phyloP scores from a whole-genome alignment of 2,797 vertebrate genomes.

The Labroides dimidiatus region DNA sequence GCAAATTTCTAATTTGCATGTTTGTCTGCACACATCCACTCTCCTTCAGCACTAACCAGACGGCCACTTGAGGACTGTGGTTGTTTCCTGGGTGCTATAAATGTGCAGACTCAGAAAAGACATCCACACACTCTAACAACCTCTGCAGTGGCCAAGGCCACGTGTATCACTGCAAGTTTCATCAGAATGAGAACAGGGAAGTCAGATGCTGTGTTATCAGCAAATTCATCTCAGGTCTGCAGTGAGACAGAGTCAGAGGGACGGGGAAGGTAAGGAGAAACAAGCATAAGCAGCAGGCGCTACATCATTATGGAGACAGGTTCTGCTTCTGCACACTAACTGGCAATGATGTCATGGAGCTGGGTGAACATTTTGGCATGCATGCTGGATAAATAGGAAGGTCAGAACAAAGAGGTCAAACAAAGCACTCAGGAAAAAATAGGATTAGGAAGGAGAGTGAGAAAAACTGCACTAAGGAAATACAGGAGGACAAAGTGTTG shows the following conservation, averaged over 20 bases:
- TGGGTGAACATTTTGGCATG: conserved; percentile 31
- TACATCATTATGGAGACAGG: conserved; percentile 61
- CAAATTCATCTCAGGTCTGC: conserved; percentile 65
- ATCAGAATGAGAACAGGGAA: conserved; percentile 49
- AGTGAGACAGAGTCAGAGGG: conserved; percentile 27
- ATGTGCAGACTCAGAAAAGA: conserved; percentile 64
- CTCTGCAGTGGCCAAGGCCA: conserved; percentile 68
- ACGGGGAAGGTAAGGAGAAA: conserved; percentile 32
- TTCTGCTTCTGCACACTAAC: conserved; percentile 69
- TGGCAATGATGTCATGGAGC: conserved; percentile 49
- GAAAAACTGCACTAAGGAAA: neutral
- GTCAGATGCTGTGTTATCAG: conserved; percentile 62
- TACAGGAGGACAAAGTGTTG: neutral
- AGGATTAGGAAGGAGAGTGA: conserved; percentile 2
- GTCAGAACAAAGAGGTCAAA: conserved; percentile 50
- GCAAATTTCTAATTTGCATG: neutral
- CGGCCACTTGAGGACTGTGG: conserved; percentile 26
- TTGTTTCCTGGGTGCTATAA: conserved; percentile 55
- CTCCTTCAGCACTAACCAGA: conserved; percentile 27
- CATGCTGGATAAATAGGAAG: conserved; percentile 43
- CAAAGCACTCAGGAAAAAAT: conserved; percentile 18
- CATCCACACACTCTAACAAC: conserved; percentile 31
- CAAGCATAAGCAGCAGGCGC: conserved; percentile 34
- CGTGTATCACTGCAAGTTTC: conserved; percentile 63
- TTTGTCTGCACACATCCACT: neutral